These are phyloP conservation scores for Pipistrellus pygmaeus DNA, from an alignment of 2,797 vertebrate genomes.

Conservation along the genomic window DNA sequence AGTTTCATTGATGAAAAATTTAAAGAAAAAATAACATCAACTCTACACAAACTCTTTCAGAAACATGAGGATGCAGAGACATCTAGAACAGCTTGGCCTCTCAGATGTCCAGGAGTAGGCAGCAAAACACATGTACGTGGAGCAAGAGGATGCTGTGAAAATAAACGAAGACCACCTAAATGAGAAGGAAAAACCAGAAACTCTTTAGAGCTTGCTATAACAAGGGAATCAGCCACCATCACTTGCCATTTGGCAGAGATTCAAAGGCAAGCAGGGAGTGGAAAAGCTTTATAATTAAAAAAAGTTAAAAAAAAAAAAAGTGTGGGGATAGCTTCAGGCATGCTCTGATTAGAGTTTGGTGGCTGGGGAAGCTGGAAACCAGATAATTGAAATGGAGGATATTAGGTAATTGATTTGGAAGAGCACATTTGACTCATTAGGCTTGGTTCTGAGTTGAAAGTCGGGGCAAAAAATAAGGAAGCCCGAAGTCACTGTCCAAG, in stretches of 20 bases:
- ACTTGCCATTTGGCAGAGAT: background rate
- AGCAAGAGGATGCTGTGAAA: background rate
- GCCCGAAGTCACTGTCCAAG: background rate
- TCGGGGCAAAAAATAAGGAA: background rate
- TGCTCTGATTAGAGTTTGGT: background rate
- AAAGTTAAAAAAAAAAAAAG: too few species aligned
- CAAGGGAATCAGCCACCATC: background rate
- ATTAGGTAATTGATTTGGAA: background rate
- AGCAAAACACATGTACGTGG: too few species aligned
- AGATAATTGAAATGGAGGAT: background rate
- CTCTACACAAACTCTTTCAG: background rate
- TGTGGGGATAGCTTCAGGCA: background rate
- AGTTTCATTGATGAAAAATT: background rate
- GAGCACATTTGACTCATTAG: background rate
- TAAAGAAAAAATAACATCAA: background rate
- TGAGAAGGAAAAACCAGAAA: background rate
- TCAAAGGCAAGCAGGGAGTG: background rate
- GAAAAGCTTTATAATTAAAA: background rate
- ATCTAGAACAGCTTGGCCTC: too few species aligned
- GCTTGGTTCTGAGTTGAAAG: background rate
- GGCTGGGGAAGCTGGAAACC: background rate
- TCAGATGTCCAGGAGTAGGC: background rate
- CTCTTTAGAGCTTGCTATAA: background rate
- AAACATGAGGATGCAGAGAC: background rate
- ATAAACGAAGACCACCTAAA: background rate